phyloP scores from a whole-genome alignment of 2,797 vertebrate genomes.

The Xerus rutilus region DNA sequence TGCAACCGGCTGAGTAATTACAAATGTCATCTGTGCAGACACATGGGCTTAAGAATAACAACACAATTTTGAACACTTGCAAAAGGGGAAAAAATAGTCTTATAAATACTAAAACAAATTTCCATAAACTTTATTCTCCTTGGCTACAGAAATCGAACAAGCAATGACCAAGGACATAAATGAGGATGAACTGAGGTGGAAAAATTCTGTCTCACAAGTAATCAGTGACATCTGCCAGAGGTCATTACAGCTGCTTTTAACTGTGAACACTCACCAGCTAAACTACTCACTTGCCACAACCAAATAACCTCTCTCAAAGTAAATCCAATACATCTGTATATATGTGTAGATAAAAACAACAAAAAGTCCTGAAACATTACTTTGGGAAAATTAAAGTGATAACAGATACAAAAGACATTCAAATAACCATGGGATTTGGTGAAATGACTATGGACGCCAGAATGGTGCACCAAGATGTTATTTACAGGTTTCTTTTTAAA shows the following conservation, averaged over 20 bases:
- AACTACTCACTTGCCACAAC: slow-evolving; percentile 68
- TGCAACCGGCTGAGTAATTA: slow-evolving; percentile 66
- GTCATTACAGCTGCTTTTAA: slow-evolving; percentile 78
- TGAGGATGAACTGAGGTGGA: slow-evolving; percentile 52
- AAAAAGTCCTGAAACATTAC: not conserved
- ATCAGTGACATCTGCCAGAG: slow-evolving; percentile 62
- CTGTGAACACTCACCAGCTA: slow-evolving; percentile 79
- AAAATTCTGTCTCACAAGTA: slow-evolving; percentile 71
- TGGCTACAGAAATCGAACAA: slow-evolving; percentile 66
- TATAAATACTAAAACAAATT: slow-evolving; percentile 60
- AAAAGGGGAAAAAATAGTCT: slow-evolving; percentile 68
- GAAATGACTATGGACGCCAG: not conserved
- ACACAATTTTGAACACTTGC: slow-evolving; percentile 41
- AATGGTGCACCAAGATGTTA: slow-evolving; percentile 60
- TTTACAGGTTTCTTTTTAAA: slow-evolving; percentile 2
- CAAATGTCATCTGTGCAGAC: slow-evolving; percentile 71
- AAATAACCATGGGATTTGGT: not conserved
- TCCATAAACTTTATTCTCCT: slow-evolving; percentile 77
- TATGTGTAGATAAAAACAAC: not conserved
- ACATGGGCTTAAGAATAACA: slow-evolving; percentile 72
- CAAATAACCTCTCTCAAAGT: slow-evolving; percentile 81
- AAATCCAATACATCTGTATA: slow-evolving; percentile 60
- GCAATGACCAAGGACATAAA: slow-evolving; percentile 60
- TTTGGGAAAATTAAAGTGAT: slow-evolving; percentile 23
- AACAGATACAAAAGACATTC: slow-evolving; percentile 58